Evolutionary conservation across 2,888 invertebrate genomes (phyloP).

Genomic region (Pyrrhia umbra): DNA sequence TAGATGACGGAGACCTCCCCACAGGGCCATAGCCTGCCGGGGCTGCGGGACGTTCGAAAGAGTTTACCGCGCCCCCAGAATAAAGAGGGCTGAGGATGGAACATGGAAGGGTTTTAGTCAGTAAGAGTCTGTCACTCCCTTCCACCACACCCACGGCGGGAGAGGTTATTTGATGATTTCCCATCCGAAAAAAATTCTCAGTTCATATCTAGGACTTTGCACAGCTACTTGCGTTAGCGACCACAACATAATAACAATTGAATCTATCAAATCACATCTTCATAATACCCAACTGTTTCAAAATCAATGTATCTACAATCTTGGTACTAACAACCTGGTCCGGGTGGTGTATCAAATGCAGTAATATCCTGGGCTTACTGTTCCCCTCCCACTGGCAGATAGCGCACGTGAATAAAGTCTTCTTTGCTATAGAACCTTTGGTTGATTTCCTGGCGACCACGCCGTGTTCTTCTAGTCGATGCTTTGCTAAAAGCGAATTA

Average conservation of each 20-base stretch:
- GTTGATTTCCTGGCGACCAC: constrained; percentile 11
- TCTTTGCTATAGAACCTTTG: constrained; percentile 15
- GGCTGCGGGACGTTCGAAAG: no score
- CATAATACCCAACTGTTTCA: constrained; percentile 64
- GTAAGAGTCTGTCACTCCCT: no score
- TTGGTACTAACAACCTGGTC: constrained; percentile 71
- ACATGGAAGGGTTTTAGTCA: no score
- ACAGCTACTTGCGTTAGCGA: no score
- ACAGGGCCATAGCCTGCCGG: no score
- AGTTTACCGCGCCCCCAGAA: no score
- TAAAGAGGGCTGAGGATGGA: no score
- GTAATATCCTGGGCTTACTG: constrained; percentile 68
- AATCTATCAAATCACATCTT: background rate
- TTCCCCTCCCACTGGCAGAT: constrained; percentile 74
- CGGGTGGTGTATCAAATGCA: constrained; percentile 85
- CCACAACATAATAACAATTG: background rate
- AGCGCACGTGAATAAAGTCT: constrained; percentile 67
- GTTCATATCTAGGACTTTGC: no score
- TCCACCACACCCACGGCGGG: no score
- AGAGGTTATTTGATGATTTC: no score
- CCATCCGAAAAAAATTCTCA: background rate
- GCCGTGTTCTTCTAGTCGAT: constrained; percentile 24
- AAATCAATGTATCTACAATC: constrained; percentile 68
- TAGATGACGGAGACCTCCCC: no score
- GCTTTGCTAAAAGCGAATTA: constrained; percentile 9